These are phyloP conservation scores for Cylindroiulus punctatus DNA, from an alignment of 2,888 invertebrate genomes.

Conservation along the genomic window DNA sequence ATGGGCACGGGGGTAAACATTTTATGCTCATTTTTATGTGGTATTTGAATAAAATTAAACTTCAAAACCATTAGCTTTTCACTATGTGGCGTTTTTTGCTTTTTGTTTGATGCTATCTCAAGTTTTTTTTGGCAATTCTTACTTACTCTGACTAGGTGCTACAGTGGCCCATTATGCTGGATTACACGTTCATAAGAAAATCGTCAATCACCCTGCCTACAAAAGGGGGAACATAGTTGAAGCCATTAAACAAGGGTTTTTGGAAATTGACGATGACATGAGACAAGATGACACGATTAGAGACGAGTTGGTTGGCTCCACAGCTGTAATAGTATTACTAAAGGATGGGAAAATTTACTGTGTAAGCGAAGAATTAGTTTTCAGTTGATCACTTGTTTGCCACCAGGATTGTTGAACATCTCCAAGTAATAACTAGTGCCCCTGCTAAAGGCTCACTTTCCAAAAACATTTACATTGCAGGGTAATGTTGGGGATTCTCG, in stretches of 20 bases:
- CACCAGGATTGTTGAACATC: too few relatives aligned
- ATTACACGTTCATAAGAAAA: constrained; percentile 91
- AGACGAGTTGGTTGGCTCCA: constrained; percentile 94
- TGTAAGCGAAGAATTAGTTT: constrained; percentile 67
- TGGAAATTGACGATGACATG: constrained; percentile 94
- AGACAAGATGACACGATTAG: constrained; percentile 84
- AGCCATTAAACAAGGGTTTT: constrained; percentile 88
- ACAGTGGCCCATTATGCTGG: constrained; percentile 95
- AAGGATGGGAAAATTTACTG: constrained; percentile 89
- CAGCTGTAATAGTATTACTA: constrained; percentile 85
- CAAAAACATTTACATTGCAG: constrained; percentile 62
- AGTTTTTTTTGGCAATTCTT: neutral
- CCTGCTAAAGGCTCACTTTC: too few relatives aligned
- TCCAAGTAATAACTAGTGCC: too few relatives aligned
- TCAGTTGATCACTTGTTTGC: neutral
- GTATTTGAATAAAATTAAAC: neutral
- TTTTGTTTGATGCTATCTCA: neutral
- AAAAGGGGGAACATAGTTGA: constrained; percentile 82
- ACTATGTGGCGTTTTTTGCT: too few relatives aligned
- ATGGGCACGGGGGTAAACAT: constrained; percentile 85
- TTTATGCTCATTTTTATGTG: neutral
- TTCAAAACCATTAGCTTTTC: neutral
- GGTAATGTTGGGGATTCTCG: constrained; percentile 98
- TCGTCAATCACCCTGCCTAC: constrained; percentile 84
- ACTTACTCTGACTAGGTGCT: constrained; percentile 72